phyloP scores from a whole-genome alignment of 2,888 invertebrate species.

The Dysmachus trigonus region DNA sequence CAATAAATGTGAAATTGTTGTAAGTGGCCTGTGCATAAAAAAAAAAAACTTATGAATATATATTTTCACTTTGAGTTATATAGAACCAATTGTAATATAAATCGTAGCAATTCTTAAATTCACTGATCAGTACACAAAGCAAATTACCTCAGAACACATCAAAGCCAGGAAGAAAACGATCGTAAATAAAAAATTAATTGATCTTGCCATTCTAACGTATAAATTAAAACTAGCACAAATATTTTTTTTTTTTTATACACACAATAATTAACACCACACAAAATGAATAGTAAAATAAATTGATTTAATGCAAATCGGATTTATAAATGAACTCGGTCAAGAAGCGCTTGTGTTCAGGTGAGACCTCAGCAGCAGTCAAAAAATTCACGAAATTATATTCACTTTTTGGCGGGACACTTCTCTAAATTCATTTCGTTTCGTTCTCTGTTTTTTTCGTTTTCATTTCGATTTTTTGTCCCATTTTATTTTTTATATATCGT shows the following conservation, averaged over 20 bases:
- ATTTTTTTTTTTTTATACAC: background rate
- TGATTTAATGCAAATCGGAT: constrained; percentile 35
- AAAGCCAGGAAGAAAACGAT: background rate
- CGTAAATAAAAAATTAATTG: background rate
- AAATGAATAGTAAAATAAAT: background rate
- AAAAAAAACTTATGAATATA: background rate
- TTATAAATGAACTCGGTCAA: constrained; percentile 1
- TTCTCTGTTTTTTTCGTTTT: background rate
- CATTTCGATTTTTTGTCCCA: background rate
- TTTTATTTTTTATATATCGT: background rate
- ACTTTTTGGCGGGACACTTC: constrained; percentile 21
- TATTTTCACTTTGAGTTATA: background rate
- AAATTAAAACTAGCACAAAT: background rate
- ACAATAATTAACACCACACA: background rate
- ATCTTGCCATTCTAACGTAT: background rate
- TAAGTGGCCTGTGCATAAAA: background rate
- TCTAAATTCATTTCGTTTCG: background rate
- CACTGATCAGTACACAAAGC: background rate
- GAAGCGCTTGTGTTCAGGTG: background rate
- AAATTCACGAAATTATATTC: constrained; percentile 10
- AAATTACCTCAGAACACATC: background rate
- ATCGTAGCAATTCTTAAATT: background rate
- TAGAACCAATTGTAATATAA: background rate
- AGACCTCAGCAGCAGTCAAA: background rate
- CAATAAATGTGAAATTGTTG: background rate